A percentile compares a stretch with the other conserved stretches of the same genome.
Evolutionary conservation across 2,113 vertebrate genomes (phyloP).

Genomic region (Enhydra lutris): DNA sequence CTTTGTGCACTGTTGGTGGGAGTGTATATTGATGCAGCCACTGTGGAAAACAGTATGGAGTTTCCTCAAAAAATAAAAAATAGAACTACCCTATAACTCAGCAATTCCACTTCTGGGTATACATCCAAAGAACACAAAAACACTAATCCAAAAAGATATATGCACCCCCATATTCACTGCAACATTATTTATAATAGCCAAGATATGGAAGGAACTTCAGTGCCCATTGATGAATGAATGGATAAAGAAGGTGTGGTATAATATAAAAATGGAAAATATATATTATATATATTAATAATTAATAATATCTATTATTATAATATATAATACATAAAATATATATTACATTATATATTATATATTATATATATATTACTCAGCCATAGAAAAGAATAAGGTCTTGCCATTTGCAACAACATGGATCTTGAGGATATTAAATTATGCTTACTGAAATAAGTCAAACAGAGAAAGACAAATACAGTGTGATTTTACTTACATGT

Average conservation of each 20-base stretch:
- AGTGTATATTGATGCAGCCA: not conserved
- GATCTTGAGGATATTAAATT: not conserved
- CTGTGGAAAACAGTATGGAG: not conserved
- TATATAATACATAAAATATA: too few relatives aligned
- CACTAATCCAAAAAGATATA: not conserved
- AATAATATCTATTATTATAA: too few relatives aligned
- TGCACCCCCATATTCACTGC: not conserved
- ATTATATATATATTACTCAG: not conserved
- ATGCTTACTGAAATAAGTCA: not conserved
- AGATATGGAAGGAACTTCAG: not conserved
- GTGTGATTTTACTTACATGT: not conserved
- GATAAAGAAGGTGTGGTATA: not conserved
- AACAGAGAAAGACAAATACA: not conserved
- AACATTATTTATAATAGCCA: not conserved
- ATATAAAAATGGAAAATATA: not conserved
- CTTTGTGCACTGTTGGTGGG: not conserved
- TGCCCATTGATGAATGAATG: not conserved
- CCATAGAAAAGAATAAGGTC: not conserved
- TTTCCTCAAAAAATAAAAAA: not conserved
- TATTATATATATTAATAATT: too few relatives aligned
- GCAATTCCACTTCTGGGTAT: not conserved
- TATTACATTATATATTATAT: too few relatives aligned
- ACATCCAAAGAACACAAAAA: not conserved
- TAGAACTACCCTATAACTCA: not conserved
- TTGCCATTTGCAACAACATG: not conserved